Percentiles rank a stretch among this genome's conserved stretches.
These are phyloP conservation scores for Limnephilus auricula DNA, from an alignment of 2,888 invertebrate species.

Conservation along the genomic window DNA sequence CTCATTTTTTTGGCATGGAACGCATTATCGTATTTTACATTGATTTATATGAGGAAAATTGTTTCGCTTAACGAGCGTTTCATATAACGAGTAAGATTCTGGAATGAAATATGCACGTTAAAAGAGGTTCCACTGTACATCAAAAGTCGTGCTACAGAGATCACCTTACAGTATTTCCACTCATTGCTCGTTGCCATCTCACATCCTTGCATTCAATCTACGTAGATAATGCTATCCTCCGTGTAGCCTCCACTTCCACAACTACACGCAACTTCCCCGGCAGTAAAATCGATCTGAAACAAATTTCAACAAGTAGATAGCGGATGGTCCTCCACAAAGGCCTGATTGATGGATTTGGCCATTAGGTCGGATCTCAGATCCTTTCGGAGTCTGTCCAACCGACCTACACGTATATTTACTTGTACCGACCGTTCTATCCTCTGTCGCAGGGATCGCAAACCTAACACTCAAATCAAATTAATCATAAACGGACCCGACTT, in stretches of 20 bases:
- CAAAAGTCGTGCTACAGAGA: too few relatives aligned
- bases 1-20: too few relatives aligned
- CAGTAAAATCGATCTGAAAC: background rate
- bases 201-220: background rate
- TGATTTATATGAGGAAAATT: too few relatives aligned
- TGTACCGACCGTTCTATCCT: background rate
- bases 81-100: too few relatives aligned
- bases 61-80: too few relatives aligned
- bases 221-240: background rate
- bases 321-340: background rate
- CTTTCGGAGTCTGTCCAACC: background rate
- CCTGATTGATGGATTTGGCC: background rate
- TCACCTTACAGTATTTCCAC: background rate
- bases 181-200: background rate
- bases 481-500: too few relatives aligned
- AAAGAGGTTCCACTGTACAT: too few relatives aligned
- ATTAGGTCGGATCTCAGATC: background rate
- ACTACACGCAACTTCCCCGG: background rate
- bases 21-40: too few relatives aligned
- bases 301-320: background rate
- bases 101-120: too few relatives aligned
- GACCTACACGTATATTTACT: slow-evolving; percentile 2
- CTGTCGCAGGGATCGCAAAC: background rate
- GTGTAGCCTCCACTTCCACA: background rate
- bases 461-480: too few relatives aligned